phyloP scores from a whole-genome alignment of 1,140 invertebrate genomes.

The Drosophila nigrodunni region DNA sequence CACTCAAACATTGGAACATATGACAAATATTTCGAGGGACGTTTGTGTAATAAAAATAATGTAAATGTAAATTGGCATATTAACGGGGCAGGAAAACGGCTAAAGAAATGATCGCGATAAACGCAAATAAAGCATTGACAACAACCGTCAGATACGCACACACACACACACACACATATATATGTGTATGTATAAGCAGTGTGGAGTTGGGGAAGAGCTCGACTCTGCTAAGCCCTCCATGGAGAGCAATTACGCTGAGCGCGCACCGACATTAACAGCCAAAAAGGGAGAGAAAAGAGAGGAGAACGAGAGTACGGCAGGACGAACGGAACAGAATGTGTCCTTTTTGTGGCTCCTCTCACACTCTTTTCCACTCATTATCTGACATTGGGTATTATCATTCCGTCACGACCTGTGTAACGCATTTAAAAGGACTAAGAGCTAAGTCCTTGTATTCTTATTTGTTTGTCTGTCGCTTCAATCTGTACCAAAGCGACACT shows the following conservation, averaged over 20 bases:
- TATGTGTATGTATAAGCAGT: too few species aligned
- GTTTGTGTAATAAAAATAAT: slow-evolving; percentile 70
- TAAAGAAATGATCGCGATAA: slow-evolving; percentile 74
- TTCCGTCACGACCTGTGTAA: too few species aligned
- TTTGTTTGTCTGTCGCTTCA: too few species aligned
- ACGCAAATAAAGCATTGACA: slow-evolving; percentile 76
- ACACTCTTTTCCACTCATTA: neutral
- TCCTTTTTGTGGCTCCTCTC: slow-evolving; percentile 40
- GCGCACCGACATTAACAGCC: slow-evolving; percentile 41
- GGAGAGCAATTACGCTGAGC: slow-evolving; percentile 76
- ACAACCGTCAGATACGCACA: slow-evolving; percentile 22
- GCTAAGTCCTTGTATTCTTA: too few species aligned
- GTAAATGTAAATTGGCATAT: slow-evolving; percentile 82
- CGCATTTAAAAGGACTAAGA: too few species aligned
- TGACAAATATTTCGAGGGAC: slow-evolving; percentile 62
- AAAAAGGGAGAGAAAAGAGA: neutral
- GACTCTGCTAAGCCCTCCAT: slow-evolving; percentile 59
- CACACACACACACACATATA: slow-evolving; percentile 18
- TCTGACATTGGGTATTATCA: too few species aligned
- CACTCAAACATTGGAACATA: slow-evolving; percentile 48
- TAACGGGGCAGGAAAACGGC: slow-evolving; percentile 62
- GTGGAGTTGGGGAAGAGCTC: neutral
- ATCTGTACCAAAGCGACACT: too few species aligned
- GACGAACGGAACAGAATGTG: slow-evolving; percentile 53
- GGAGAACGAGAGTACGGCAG: slow-evolving; percentile 3